Base-by-base conservation (phyloP, 2,797 vertebrate genomes). In the Odontamblyopus rebecca region DNA sequence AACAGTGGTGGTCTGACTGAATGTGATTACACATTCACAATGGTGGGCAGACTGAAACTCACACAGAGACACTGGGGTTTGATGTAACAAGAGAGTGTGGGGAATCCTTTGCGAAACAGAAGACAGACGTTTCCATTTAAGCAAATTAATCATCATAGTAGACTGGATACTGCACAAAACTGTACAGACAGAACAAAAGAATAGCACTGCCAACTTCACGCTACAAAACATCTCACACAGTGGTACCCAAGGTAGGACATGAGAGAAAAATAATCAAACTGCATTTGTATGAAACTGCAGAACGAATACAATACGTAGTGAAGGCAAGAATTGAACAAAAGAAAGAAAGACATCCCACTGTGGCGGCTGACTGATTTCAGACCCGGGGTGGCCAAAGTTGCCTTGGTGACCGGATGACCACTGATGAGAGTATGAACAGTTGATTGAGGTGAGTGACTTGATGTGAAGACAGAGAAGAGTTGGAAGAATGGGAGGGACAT, bases 21-120 rank as follows among this genome's bases (percentile, higher is more conserved):
- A 73, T 0, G 68, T 80, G 87, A 89, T 89, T 88, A 87, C 88
- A 89, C 89, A 89, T 89, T 89, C 83, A 85, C 76, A 78, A 62
- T n/a, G 57, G 74, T 79, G 79, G 80, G 67, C 73, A 82, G 84
- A 85, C 85, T 86, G 71, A 81, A 87, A 85, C 83, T 79, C 78
- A 62, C 81, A 81, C 75, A 85, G 63, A 8, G 53, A 77, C 70
- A 75, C 12, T 48, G 81, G 35, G 75, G 73, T 79, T 82, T 75
- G 71, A 84, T 84, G 75, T 59, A 71, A 85, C 82, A 86, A 82
- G 82, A 67, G 77, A 80, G 71, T 72, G 70, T 13, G 29, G 60
- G 50, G 53, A 54, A 70, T 59, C 68, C 74, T 72, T 74, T 48
- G 65, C 61, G 69, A 53, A 61, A 83, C 71, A 80, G 84, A 77